These are phyloP conservation scores for Notamacropus eugenii DNA, from an alignment of 2,797 vertebrate genomes.

Conservation along the genomic window DNA sequence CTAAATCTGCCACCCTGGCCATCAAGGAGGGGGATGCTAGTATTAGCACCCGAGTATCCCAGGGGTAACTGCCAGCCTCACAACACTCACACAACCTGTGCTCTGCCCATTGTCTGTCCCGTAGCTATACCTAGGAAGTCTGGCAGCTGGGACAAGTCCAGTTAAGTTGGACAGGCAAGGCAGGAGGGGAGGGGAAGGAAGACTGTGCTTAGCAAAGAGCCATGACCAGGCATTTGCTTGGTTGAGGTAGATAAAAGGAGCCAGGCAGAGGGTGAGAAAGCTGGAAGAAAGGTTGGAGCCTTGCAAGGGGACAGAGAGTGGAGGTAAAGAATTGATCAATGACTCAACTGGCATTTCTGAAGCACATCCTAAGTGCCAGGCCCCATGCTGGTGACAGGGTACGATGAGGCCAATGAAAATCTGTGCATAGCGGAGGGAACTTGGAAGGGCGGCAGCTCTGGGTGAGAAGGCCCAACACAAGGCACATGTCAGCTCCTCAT, in stretches of 20 bases:
- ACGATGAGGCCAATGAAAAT: accelerated
- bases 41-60: neutral
- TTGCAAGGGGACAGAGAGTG: neutral
- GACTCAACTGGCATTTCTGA: neutral
- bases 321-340: neutral
- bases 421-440: neutral
- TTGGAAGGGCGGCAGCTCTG: neutral
- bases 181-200: neutral
- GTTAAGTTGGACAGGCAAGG: too few relatives aligned
- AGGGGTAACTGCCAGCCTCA: neutral
- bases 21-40: neutral
- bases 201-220: neutral
- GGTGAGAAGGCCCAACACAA: too few relatives aligned
- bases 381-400: neutral
- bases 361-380: neutral
- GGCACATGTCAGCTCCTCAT: neutral
- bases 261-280: neutral
- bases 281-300: neutral
- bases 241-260: neutral
- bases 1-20: slow-evolving; percentile 6
- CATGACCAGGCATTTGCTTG: neutral
- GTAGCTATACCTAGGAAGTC: neutral
- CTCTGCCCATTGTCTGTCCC: neutral
- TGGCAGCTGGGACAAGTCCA: neutral
- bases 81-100: neutral